Evolutionary conservation across 2,888 invertebrate species (phyloP), one percentile per base, ranked within the genome.

Genomic region (Anoplius nigerrimus): DNA sequence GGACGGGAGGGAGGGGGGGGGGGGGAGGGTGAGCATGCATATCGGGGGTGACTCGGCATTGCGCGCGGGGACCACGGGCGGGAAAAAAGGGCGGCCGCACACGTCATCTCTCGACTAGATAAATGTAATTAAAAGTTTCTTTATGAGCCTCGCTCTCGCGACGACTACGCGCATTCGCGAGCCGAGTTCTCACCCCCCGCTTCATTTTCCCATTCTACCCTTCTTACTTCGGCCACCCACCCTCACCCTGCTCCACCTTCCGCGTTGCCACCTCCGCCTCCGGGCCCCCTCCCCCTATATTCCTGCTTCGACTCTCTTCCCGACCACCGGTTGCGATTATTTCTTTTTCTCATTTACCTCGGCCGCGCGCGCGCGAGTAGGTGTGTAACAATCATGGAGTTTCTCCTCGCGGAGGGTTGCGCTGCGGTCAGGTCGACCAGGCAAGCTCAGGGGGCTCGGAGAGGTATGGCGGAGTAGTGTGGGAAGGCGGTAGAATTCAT

Each of bases 41-140:
- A 48, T 20, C 18, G 48, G 4, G 11, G 34, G 11, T 6, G 8
- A 6, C 34, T 34, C 34, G 34, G 34, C 11, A 11, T 34, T 34
- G 11, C 34, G 34, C 34, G 34, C 11, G 11, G 4, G 34, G 11
- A 34, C 34, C 11, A 6, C 11, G 8, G 34, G 11, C 34, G 34
- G 34, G 34, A 34, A 34, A 34, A 67, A 71, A 59, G 52, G 27
- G 57, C 42, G 20, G 53, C 46, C 53, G 18, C n/a, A 16, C 21
- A 46, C 60, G 63, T 57, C 68, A 64, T 64, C 57, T 64, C 57
- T 65, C 65, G 59, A 65, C 55, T 55, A 56, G 66, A 72, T 72
- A 72, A 72, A 69, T 69, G 71, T 69, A 65, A 74, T 71, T 71
- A 71, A 71, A 71, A 71, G 60, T 71, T 71, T 57, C 61, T 60